Evolutionary conservation across 2,888 invertebrate species (phyloP).

Genomic region (Sinohyriopsis cumingii): DNA sequence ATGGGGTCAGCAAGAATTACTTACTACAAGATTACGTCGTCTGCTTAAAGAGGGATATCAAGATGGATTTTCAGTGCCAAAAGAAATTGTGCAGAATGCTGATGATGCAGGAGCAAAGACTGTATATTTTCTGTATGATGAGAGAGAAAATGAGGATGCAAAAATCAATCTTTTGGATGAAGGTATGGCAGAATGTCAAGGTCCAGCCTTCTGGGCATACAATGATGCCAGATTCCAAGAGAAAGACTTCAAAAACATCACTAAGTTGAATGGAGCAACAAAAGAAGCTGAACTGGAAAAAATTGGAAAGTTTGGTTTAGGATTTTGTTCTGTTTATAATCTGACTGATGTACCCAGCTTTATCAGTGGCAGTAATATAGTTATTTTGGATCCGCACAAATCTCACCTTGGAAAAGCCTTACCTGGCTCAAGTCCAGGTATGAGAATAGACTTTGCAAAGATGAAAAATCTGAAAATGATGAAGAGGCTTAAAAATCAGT

Average conservation of each 20-base stretch:
- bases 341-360: conserved; percentile 68
- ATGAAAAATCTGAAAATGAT: conserved; percentile 34
- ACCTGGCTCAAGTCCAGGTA: conserved; percentile 32
- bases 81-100: conserved; percentile 60
- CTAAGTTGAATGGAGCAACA: conserved; percentile 62
- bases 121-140: conserved; percentile 56
- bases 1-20: conserved; percentile 58
- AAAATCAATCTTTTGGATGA: conserved; percentile 48
- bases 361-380: conserved; percentile 60
- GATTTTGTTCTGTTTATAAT: conserved; percentile 68
- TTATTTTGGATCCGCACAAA: conserved; percentile 67
- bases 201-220: conserved; percentile 67
- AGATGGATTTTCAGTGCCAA: conserved; percentile 62
- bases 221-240: conserved; percentile 64
- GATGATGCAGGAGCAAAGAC: conserved; percentile 56
- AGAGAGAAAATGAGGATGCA: conserved; percentile 46
- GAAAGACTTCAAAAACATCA: conserved; percentile 64
- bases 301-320: conserved; percentile 67
- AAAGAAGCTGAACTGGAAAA: conserved; percentile 57
- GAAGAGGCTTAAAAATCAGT: conserved; percentile 54
- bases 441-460: conserved; percentile 33
- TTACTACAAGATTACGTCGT: conserved; percentile 49
- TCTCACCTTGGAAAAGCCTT: conserved; percentile 50
- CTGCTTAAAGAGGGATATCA: conserved; percentile 53
- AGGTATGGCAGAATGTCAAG: conserved; percentile 62